Evolutionary conservation across 1,140 invertebrate species (phyloP), one percentile per base, ranked within the genome.

Genomic region (Stenopsyche tienmushanensis): DNA sequence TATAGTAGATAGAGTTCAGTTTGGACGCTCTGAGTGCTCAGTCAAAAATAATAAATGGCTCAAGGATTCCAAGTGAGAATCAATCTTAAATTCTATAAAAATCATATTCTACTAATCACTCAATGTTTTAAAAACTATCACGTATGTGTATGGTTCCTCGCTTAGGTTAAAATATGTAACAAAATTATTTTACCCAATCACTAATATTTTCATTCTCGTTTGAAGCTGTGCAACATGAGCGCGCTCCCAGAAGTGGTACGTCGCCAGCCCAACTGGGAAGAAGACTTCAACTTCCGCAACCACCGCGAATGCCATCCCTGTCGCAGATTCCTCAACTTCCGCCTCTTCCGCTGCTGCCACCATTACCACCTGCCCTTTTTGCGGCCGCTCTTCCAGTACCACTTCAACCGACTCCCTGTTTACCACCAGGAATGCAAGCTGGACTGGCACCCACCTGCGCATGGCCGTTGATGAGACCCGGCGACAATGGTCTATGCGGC

Each of bases 171-270:
- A n/a, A n/a, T n/a, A n/a, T n/a, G n/a, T n/a, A n/a, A n/a, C n/a
- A n/a, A n/a, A n/a, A n/a, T n/a, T n/a, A n/a, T n/a, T n/a, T n/a
- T n/a, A n/a, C n/a, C n/a, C n/a, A n/a, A n/a, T n/a, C n/a, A n/a
- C n/a, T n/a, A n/a, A n/a, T n/a, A n/a, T n/a, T 34, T 34, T 34
- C 13, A 34, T 34, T 9, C 8, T 5, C 17, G 17, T 45, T 45
- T 45, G 13, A n/a, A 69, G 67, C 67, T n/a, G 67, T 69, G 8
- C 67, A 69, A 39, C 67, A 69, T 23, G 67, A 69, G 20, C 58
- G 67, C 3, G 67, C 67, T 21, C 67, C 67, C 0, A 50, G 67
- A 7, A 57, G 44, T 9, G 45, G 67, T 17, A n/a, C 20, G 15
- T n/a, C 42, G 3, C 34, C 47, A 18, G 20, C 24, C 5, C 24